A percentile compares a stretch with the other conserved stretches of the same genome.
These are phyloP conservation scores for Nephrocerus scutellatus DNA, from an alignment of 2,888 invertebrate genomes.

Conservation along the genomic window DNA sequence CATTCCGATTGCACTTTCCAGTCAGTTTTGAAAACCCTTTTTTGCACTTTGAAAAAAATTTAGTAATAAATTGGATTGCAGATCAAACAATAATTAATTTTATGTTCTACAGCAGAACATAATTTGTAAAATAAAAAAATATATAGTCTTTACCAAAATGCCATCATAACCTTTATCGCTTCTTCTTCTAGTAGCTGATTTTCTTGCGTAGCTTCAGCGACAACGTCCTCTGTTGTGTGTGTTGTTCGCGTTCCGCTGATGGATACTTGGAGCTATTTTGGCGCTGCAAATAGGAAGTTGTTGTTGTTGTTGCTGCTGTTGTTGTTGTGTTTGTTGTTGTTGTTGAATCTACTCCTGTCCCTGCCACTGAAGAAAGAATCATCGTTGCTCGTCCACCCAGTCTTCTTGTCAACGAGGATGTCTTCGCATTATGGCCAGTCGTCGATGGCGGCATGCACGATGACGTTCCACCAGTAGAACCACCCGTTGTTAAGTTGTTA, in stretches of 20 bases:
- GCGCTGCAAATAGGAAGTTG: slow-evolving; percentile 10
- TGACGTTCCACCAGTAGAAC: neutral
- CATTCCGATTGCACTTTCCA: too few species aligned
- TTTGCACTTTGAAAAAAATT: too few species aligned
- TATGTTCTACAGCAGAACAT: too few species aligned
- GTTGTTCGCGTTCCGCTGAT: slow-evolving; percentile 22
- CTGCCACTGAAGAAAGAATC: slow-evolving; percentile 19
- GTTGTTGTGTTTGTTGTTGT: slow-evolving; percentile 11
- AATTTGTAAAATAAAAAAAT: too few species aligned
- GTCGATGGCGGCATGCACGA: slow-evolving; percentile 10
- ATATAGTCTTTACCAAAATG: too few species aligned
- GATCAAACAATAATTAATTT: too few species aligned
- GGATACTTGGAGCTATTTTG: neutral
- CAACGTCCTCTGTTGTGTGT: slow-evolving; percentile 33
- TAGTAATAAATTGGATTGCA: too few species aligned
- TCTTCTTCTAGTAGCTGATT: slow-evolving; percentile 44
- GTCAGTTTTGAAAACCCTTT: too few species aligned
- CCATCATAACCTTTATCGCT: too few species aligned
- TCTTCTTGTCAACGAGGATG: slow-evolving; percentile 23
- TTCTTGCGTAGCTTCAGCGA: slow-evolving; percentile 44
- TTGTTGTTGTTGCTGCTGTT: slow-evolving; percentile 17
- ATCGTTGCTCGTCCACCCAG: slow-evolving; percentile 19
- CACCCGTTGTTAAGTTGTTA: slow-evolving; percentile 3
- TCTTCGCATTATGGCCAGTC: slow-evolving; percentile 18
- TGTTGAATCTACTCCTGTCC: slow-evolving; percentile 19